Base-by-base conservation (phyloP, 1,140 invertebrate species). In the Dreissena rostriformis region DNA sequence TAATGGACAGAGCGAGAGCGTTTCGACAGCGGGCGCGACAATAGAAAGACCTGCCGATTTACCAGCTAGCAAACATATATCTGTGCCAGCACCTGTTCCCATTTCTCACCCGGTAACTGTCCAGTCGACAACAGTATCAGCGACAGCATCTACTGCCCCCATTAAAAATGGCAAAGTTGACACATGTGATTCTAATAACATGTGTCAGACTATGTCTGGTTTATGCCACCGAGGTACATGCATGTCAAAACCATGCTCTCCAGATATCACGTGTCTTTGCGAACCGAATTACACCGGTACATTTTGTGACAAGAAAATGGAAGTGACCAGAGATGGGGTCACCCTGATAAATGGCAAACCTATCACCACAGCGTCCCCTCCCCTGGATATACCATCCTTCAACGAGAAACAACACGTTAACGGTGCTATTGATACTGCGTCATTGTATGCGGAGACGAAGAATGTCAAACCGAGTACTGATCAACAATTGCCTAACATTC, bases 291-390 rank as follows among this genome's bases (percentile, higher is more conserved):
- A 57, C 39, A 72, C 66, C 1, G 78, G 78, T 22, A 51, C 55
- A 19, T 57, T 81, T 22, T 81, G 78, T 81, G 78, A 81, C 22
- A 79, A 71, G n/a, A 71, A 78, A 67, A 24, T 78, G 14, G 57
- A 61, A 57, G 29, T 29, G 6, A 39, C 51, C 22, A 76, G 63
- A n/a, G 73, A 29, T n/a, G 63, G 28, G 8, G n/a, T 8, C n/a
- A 55, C 15, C 14, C 8, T 71, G n/a, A 51, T 51, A 39, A 53
- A 74, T 55, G 71, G 52, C 55, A 74, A 19, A 26, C 17, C 52
- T 5, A 26, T 22, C n/a, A 49, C n/a, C 6, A 76, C 55, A 68
- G 17, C 67, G 67, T 28, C 26, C 67, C 24, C 67, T 1, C 4
- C 67, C 1, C 19, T 17, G 17, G 26, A n/a, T 17, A 68, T 26